These are phyloP conservation scores for Danionella dracula DNA, from an alignment of 2,797 vertebrate species.

Conservation along the genomic window DNA sequence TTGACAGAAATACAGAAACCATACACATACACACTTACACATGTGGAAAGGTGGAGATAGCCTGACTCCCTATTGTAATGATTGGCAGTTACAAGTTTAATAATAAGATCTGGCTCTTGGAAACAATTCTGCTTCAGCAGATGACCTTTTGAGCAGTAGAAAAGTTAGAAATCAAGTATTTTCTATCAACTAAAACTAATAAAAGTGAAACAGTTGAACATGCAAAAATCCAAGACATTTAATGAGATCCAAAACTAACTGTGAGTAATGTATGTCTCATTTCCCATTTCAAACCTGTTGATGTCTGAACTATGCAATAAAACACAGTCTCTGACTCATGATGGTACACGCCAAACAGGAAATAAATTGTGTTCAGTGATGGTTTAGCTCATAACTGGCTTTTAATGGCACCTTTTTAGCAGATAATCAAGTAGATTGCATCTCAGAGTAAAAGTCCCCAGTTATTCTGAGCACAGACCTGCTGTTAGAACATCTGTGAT, in stretches of 20 bases:
- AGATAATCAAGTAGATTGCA: background rate
- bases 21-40: background rate
- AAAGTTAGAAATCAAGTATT: background rate
- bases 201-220: no score
- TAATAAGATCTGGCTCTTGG: background rate
- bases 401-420: background rate
- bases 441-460: background rate
- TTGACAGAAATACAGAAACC: no score
- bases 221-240: background rate
- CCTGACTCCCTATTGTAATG: background rate
- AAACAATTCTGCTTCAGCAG: background rate
- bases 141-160: background rate
- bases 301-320: slow-evolving; percentile 8
- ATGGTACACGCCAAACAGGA: background rate
- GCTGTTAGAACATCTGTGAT: background rate
- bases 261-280: background rate
- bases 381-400: background rate
- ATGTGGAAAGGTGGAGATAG: background rate
- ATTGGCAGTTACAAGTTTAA: background rate
- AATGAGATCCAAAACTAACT: slow-evolving; percentile 11
- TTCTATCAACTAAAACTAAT: no score
- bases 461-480: background rate
- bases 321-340: slow-evolving; percentile 1
- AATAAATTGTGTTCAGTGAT: background rate
- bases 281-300: slow-evolving; percentile 12